These are phyloP conservation scores for Lanius ludovicianus DNA, from an alignment of 2,113 vertebrate species.

Conservation along the genomic window DNA sequence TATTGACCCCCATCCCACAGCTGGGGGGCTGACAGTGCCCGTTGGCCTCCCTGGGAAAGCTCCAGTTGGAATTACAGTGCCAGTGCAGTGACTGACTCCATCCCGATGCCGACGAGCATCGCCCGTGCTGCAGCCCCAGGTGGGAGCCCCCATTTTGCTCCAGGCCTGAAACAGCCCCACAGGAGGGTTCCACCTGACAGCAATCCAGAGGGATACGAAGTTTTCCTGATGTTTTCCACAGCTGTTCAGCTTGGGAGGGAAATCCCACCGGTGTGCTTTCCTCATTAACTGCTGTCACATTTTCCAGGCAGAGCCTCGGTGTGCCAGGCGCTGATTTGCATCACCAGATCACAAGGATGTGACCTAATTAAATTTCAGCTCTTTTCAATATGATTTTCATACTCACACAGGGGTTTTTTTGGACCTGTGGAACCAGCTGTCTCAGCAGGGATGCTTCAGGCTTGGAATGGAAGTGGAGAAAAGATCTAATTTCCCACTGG, in stretches of 20 bases:
- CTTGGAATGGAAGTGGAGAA: neutral
- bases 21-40: neutral
- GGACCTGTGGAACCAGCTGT: conserved; percentile 1
- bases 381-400: conserved; percentile 52
- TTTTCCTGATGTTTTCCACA: neutral
- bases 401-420: neutral
- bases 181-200: neutral
- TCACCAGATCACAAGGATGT: conserved; percentile 23
- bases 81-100: rapidly evolving
- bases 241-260: neutral
- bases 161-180: neutral
- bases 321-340: conserved; percentile 6
- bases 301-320: neutral
- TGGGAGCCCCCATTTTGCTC: rapidly evolving
- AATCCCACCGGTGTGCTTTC: neutral
- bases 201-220: neutral
- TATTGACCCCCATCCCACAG: neutral
- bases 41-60: neutral
- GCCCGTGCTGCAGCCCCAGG: rapidly evolving
- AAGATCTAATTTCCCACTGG: neutral
- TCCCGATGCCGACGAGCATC: rapidly evolving
- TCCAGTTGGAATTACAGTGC: neutral
- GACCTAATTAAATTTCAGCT: conserved; percentile 52
- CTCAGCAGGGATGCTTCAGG: neutral
- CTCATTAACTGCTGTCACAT: neutral